phyloP scores from a whole-genome alignment of 2,797 vertebrate genomes.

The Lagorchestes hirsutus region DNA sequence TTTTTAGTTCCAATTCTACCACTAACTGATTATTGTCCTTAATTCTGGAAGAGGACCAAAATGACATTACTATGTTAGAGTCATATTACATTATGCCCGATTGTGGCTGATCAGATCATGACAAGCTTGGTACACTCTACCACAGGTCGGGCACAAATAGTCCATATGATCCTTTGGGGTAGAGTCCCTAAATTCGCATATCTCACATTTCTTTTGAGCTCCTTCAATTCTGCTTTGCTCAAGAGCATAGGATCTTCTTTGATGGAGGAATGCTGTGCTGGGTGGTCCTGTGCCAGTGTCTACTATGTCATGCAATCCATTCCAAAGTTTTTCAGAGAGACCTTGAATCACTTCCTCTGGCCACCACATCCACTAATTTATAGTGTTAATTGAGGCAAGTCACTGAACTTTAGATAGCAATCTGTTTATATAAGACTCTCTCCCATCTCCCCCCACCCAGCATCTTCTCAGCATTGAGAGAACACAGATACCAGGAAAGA shows the following conservation, averaged over 20 bases:
- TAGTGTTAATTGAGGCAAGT: not conserved
- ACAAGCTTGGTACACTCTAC: not conserved
- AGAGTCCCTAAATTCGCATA: not conserved
- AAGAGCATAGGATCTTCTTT: not conserved
- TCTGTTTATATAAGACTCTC: not conserved
- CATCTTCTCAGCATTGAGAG: not conserved
- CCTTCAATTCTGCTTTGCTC: not conserved
- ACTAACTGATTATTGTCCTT: not conserved
- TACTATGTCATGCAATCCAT: not conserved
- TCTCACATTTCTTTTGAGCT: not conserved
- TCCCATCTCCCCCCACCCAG: not conserved
- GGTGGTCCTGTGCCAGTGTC: not conserved
- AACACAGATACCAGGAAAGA: not conserved
- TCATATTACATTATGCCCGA: not conserved
- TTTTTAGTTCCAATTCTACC: not conserved
- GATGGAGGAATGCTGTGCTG: not conserved
- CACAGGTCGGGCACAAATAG: not conserved
- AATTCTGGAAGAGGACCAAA: not conserved
- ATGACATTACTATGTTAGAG: not conserved
- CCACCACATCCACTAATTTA: not conserved
- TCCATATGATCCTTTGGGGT: not conserved
- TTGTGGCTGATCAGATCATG: not conserved
- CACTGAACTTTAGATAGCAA: not conserved
- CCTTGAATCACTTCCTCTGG: not conserved
- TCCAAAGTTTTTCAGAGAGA: not conserved